phyloP scores from a whole-genome alignment of 2,888 invertebrate genomes.

The Stenurella melanura region DNA sequence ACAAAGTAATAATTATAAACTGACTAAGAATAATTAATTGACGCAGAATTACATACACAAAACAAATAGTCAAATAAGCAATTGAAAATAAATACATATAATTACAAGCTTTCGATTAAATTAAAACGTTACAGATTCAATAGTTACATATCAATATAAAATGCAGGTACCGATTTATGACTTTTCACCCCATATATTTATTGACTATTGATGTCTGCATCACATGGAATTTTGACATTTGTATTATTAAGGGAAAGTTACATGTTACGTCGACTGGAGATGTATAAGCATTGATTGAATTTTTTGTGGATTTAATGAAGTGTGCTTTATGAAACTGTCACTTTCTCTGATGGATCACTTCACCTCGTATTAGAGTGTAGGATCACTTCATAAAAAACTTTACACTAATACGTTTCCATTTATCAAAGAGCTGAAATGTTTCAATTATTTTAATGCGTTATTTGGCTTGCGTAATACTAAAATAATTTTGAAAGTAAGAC shows the following conservation, averaged over 20 bases:
- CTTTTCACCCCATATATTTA: constrained; percentile 17
- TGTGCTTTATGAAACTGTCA: constrained; percentile 34
- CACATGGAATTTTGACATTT: constrained; percentile 32
- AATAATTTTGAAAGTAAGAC: background rate
- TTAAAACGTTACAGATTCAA: background rate
- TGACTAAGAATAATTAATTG: too few relatives aligned
- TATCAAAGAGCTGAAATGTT: background rate
- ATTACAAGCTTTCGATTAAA: too few relatives aligned
- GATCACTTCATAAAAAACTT: background rate
- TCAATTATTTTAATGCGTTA: background rate
- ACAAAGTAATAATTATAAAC: too few relatives aligned
- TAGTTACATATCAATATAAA: constrained; percentile 32
- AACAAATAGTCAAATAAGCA: too few relatives aligned
- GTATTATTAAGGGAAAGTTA: constrained; percentile 40
- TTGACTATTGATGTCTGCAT: constrained; percentile 22
- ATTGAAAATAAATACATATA: too few relatives aligned
- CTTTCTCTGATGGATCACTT: constrained; percentile 41
- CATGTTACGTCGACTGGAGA: constrained; percentile 23
- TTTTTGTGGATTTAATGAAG: constrained; percentile 34
- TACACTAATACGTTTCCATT: constrained; percentile 11
- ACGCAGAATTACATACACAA: too few relatives aligned
- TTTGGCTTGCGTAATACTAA: background rate
- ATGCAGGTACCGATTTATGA: constrained; percentile 19
- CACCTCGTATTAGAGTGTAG: background rate
- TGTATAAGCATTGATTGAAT: constrained; percentile 35